Base-by-base conservation (phyloP, 2,888 invertebrate species). In the Unio delphinus region DNA sequence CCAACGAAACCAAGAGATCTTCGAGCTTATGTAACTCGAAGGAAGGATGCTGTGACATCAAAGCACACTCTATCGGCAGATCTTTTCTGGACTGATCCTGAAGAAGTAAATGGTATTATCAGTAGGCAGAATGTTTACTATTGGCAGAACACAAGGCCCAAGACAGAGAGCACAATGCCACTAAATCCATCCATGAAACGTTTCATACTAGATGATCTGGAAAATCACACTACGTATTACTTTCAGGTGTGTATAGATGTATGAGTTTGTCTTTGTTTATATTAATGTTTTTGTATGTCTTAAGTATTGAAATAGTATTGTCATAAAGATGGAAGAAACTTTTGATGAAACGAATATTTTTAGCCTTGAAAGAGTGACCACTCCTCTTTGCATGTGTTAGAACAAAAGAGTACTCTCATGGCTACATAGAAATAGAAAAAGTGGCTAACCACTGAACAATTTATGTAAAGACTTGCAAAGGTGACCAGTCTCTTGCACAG, bases 21-120 rank as follows among this genome's bases (percentile, higher is more conserved):
- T 0, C 91, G 96, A 61, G 93, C 94, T 8, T 97, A 94, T 87
- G 92, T 96, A 59, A 92, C 92, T 20, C 92, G 87, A 72, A 86
- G 87, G 56, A 85, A 87, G 64, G 79, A 84, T 64, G 78, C 80
- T 54, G 69, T 81, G 54, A 70, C 76, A 1, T 80, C 82, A n/a
- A 75, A 79, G 67, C 80, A 83, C 60, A 79, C 84, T 8, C 80
- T 87, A 55, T 92, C 92, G 11, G 94, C 94, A 0, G 92, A 93
- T 80, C 93, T 95, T 78, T 93, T 97, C 8, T 98, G 97, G 97
- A 93, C 94, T 76, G 90, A 92, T 0, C 97, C 97, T 0, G 89
- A 91, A 58, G 92, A 92, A 68, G 92, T 93, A 4, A 96, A 96
- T 88, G 95, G 96, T 0, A 90, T 94, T 11, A 92, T 96, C 55